phyloP scores from a whole-genome alignment of 2,113 vertebrate genomes.

The Butorides virescens region DNA sequence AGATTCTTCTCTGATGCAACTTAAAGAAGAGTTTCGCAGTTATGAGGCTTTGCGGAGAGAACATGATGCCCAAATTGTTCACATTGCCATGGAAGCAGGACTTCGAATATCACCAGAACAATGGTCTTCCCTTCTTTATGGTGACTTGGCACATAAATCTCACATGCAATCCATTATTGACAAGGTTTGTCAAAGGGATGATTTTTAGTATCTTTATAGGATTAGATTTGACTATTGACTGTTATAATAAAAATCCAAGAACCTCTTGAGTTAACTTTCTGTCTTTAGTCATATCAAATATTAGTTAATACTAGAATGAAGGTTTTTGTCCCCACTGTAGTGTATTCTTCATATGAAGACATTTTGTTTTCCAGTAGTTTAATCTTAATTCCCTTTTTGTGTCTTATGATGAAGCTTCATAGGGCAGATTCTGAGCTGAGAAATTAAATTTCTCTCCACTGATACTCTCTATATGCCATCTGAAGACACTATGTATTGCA shows the following conservation, averaged over 20 bases:
- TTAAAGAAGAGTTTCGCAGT: constrained; percentile 95
- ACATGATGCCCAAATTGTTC: constrained; percentile 95
- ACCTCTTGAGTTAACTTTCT: background rate
- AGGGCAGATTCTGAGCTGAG: constrained; percentile 85
- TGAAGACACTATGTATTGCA: constrained; percentile 67
- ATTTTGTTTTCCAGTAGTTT: background rate
- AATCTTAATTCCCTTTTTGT: background rate
- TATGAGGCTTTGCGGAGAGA: constrained; percentile 93
- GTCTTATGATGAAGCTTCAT: constrained; percentile 81
- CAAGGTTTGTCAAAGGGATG: constrained; percentile 81
- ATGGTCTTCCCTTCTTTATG: constrained; percentile 96
- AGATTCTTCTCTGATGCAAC: constrained; percentile 96
- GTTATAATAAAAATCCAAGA: background rate
- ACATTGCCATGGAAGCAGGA: constrained; percentile 97
- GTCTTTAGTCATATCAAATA: background rate
- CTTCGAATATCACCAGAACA: constrained; percentile 96
- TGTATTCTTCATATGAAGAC: background rate
- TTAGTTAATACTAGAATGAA: background rate
- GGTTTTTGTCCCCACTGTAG: background rate
- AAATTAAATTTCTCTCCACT: constrained; percentile 68
- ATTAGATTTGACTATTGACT: background rate
- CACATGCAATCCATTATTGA: constrained; percentile 99
- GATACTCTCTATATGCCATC: constrained; percentile 71
- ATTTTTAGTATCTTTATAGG: background rate
- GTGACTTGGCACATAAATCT: constrained; percentile 96